Evolutionary conservation across 2,113 vertebrate genomes (phyloP), one percentile per base, ranked within the genome.

Genomic region (Trematocara nigrifrons): DNA sequence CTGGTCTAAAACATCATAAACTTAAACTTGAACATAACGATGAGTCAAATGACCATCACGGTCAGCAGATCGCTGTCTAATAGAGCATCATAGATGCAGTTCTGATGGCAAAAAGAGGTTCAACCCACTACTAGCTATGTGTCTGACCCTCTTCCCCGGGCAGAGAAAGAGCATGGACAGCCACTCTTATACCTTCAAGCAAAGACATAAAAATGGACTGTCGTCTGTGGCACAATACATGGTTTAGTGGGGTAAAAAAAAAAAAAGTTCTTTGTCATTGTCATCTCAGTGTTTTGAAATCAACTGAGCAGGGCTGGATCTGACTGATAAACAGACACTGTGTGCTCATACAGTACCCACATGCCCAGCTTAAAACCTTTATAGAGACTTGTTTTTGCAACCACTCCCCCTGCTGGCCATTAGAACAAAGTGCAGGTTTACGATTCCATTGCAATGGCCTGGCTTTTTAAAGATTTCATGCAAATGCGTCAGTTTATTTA

Each of bases 401-500:
- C 4, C 26, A 31, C 3, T 76, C 2, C 69, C 22, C 26, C 69
- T 76, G 26, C 42, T 76, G 69, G 69, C 9, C 22, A 76, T 0
- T 47, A 76, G 22, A 10, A 49, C 7, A 31, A 49, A 47, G 15
- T 7, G 42, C 42, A 76, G 69, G 22, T 49, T 49, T 18, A 31
- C 6, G 1, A 5, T 15, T 31, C 3, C 5, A 31, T 29, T 49
- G 22, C 22, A 0, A 6, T 18, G 42, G 22, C 22, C 6, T 18
- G 2, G 11, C 42, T 49, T 49, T 49, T 49, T 29, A 45, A 22
- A 47, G 8, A 47, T 74, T 74, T 47, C 42, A 18, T 1, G 5
- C 22, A 74, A 9, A 26, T 10, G 13, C 5, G 1, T 26, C 12
- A 76, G 42, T 49, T 11, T 31, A 31, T 76, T 3, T 18, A 76